Evolutionary conservation across 2,888 invertebrate genomes (phyloP), one percentile per base, ranked within the genome.

Genomic region (Leptodirus hochenwartii): DNA sequence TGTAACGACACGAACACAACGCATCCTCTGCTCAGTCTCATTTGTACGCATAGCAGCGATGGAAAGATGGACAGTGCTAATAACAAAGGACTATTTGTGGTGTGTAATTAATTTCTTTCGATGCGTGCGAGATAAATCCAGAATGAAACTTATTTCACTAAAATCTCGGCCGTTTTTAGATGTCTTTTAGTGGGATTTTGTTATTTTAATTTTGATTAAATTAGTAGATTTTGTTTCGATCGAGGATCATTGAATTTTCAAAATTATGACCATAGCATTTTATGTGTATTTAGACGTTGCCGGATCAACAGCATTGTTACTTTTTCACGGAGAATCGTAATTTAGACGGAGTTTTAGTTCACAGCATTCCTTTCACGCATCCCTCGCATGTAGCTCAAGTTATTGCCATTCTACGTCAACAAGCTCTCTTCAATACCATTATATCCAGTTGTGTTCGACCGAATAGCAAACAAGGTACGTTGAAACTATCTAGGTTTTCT

Each of bases 291-390:
- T 57, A 84, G 82, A 79, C 76, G 33, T 59, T 95, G 26, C 87
- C 91, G 0, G 91, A 90, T 50, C 91, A 93, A 51, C 77, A 75
- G 33, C 93, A 95, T 50, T 87, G 88, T 49, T 95, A 90, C 55
- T 88, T 85, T 54, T 68, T 93, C 59, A 87, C 87, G 15, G 82
- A 85, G 50, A 74, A 75, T 37, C 69, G 69, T 37, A 68, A 65
- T 15, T 58, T 82, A 54, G 71, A 76, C 37, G 88, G 84, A 4
- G 69, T 78, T 39, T 54, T 78, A 42, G 74, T 87, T 28, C 61
- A 67, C 28, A 77, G 75, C 36, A 76, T 95, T 33, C 88, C 90
- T 1, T 93, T 93, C 59, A 87, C 85, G 1, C 90, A 91, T 58
- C 91, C 93, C 2, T 75, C 80, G 5, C 87, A 90, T 53, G 87